Percentiles rank a stretch among this genome's conserved stretches.
phyloP scores from a whole-genome alignment of 2,113 vertebrate genomes.

The Acrocephalus kingi region DNA sequence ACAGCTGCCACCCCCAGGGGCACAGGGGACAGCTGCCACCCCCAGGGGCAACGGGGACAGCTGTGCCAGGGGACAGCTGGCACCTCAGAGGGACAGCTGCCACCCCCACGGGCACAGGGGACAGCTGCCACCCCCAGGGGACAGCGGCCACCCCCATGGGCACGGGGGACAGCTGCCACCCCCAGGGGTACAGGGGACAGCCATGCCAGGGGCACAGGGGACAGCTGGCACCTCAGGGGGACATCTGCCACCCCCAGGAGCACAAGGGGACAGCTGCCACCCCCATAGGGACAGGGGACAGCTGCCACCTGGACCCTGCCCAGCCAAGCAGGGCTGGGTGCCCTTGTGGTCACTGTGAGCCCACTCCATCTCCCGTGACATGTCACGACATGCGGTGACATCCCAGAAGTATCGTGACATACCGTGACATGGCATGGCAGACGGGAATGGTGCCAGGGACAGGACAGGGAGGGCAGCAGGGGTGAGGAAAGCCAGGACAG shows the following conservation, averaged over 20 bases:
- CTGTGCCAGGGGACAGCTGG: background rate
- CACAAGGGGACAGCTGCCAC: background rate
- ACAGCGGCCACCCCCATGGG: too few relatives aligned
- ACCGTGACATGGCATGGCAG: rapidly evolving
- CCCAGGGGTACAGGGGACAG: background rate
- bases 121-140: too few relatives aligned
- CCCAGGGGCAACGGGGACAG: background rate
- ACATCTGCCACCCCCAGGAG: background rate
- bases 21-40: background rate
- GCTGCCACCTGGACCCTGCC: background rate
- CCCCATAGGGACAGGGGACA: background rate
- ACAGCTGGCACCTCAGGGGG: too few relatives aligned
- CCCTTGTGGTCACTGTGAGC: too few relatives aligned
- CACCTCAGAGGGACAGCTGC: too few relatives aligned
- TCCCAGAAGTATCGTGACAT: too few relatives aligned
- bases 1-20: background rate
- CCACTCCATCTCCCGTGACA: background rate
- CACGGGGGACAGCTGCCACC: background rate
- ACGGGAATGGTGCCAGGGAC: rapidly evolving
- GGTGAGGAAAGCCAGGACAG: background rate
- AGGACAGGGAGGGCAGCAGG: background rate
- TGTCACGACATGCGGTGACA: too few relatives aligned
- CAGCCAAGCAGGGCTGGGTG: too few relatives aligned
- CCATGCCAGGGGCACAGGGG: background rate
- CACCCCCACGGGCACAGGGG: too few relatives aligned